A percentile compares a stretch with the other conserved stretches of the same genome.
phyloP scores from a whole-genome alignment of 2,797 vertebrate genomes.

The Sylvia borin region DNA sequence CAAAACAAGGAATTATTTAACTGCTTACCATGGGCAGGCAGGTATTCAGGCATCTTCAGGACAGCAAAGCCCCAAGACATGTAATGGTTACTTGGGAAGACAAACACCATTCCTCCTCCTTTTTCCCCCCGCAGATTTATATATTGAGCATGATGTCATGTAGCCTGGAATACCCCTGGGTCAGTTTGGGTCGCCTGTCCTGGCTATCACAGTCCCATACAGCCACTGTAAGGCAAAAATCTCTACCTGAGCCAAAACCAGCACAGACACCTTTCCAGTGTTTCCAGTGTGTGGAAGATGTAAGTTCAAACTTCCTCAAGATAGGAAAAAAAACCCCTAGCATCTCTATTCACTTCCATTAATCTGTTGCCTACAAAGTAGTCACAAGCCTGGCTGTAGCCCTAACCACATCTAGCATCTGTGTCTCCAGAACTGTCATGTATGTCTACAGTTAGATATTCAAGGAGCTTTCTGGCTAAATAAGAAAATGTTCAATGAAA shows the following conservation, averaged over 20 bases:
- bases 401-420: not conserved
- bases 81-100: not conserved
- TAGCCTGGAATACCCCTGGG: not conserved
- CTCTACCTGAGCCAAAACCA: not conserved
- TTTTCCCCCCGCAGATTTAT: not conserved
- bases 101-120: not conserved
- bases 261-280: not conserved
- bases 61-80: not conserved
- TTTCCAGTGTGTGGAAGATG: not conserved
- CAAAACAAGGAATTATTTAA: not conserved
- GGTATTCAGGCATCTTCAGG: not conserved
- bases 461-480: not conserved
- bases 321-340: not conserved
- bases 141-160: not conserved
- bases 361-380: not conserved
- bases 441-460: not conserved
- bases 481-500: not conserved
- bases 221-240: not conserved
- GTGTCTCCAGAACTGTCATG: not conserved
- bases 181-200: not conserved
- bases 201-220: not conserved
- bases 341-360: not conserved
- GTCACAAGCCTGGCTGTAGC: not conserved
- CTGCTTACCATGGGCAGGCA: not conserved
- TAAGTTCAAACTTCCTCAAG: not conserved